A percentile compares a stretch with the other conserved stretches of the same genome.
These are phyloP conservation scores for Morbakka virulenta DNA, from an alignment of 30 jellyfish, hydroid and myxozoan genomes.

Conservation along the genomic window DNA sequence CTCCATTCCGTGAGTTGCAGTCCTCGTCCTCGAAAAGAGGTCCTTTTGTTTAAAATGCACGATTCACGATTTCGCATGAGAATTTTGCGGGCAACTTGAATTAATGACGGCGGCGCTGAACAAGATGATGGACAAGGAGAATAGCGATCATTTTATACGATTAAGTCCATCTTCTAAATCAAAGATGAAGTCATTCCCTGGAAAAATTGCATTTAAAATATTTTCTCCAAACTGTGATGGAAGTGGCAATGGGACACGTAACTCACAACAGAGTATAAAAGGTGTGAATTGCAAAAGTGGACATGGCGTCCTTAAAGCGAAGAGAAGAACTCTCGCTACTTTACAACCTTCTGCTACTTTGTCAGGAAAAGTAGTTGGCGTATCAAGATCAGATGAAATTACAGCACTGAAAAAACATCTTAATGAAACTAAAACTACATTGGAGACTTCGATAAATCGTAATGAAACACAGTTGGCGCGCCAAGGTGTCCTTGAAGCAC, in stretches of 20 bases:
- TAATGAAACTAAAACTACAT: too few species aligned
- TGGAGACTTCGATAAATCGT: background rate
- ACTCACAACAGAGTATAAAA: too few species aligned
- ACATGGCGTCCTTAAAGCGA: conserved; percentile 10
- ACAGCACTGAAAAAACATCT: background rate
- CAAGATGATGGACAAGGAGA: too few species aligned
- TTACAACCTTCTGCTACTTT: conserved; percentile 66
- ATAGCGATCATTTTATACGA: background rate
- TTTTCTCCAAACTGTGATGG: background rate
- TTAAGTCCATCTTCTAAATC: background rate
- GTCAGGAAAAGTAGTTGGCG: conserved; percentile 43
- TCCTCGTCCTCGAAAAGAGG: too few species aligned
- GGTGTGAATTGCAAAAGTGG: too few species aligned
- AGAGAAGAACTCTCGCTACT: conserved; percentile 77
- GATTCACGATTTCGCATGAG: too few species aligned
- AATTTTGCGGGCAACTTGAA: too few species aligned
- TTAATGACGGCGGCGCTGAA: too few species aligned
- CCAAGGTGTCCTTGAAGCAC: background rate
- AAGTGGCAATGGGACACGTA: background rate
- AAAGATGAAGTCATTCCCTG: background rate
- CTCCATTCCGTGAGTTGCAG: too few species aligned
- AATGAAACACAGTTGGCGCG: too few species aligned
- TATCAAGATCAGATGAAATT: background rate
- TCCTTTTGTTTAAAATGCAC: too few species aligned
- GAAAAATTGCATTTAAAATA: background rate